Base-by-base conservation (phyloP, 2,113 vertebrate genomes). In the Hydropotes inermis region DNA sequence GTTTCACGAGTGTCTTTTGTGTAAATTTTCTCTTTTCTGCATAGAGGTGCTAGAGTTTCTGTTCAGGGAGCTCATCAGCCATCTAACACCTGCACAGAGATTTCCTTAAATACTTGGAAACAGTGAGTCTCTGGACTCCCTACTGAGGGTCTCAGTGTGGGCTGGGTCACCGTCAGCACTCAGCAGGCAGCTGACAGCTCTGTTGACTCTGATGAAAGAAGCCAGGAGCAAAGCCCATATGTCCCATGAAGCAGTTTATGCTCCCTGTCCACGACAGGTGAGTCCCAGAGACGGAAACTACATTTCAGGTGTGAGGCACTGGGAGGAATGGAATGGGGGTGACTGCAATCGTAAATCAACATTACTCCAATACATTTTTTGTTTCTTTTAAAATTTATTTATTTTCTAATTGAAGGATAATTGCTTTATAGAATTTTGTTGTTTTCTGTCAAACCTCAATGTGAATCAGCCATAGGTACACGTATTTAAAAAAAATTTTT, bases 261-360 rank as follows among this genome's bases (percentile, higher is more conserved):
- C 0, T 2, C 30, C 45, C 9, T 0, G 4, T 25, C 58, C 21
- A 25, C 1, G 9, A n/a, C 0, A 0, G 7, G 39, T 7, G 47
- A 70, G n/a, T 61, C 30, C 21, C 5, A 28, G 50, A 70, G 55
- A 17, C 1, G 14, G 39, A 28, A 30, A 61, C 7, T 14, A 33
- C 17, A 5, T 17, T 2, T 6, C 9, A 21, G 33, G 58, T 30
- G 55, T 12, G n/a, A 27, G 28, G 7, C 23, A 5, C 33, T 17
- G 7, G 17, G 11, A 15, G 58, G 30, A 43, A 30, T 23, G 45
- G 64, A 45, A 60, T 47, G 9, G 7, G 17, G 58, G 7, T 11
- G 28, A 13, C 0, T 17, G 15, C 43, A 33, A 3, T 14, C 1
- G 0, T 43, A 45, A 76, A 43, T 27, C 39, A 43, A 27, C 70